Percentiles rank a stretch among this genome's conserved stretches.
These are phyloP conservation scores for Pangasius krempfi DNA, from an alignment of 2,797 vertebrate genomes.

Conservation along the genomic window DNA sequence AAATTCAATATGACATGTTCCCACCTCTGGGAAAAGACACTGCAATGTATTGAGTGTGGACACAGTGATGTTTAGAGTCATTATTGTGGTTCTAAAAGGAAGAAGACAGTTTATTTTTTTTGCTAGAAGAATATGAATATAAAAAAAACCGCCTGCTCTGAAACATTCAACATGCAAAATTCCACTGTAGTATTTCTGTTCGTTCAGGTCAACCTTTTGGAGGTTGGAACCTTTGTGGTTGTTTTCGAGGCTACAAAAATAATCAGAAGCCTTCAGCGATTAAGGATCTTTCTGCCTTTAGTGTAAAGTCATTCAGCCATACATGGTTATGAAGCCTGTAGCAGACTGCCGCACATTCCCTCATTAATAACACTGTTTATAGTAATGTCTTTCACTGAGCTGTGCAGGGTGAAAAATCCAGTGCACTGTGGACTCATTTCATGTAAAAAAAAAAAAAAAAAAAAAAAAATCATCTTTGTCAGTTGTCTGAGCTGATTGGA, in stretches of 20 bases:
- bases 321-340: not conserved
- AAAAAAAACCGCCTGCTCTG: not conserved
- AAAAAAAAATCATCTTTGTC: constrained; percentile 27
- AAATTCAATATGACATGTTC: not conserved
- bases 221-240: not conserved
- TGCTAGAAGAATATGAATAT: not conserved
- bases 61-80: not conserved
- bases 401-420: not conserved
- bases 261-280: not conserved
- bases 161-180: not conserved
- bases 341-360: not conserved
- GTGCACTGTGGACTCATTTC: not conserved
- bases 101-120: not conserved
- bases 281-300: not conserved
- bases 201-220: not conserved
- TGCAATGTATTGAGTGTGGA: not conserved
- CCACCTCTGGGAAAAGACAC: not conserved
- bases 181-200: constrained; percentile 1
- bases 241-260: not conserved
- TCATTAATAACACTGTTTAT: not conserved
- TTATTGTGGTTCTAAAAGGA: not conserved
- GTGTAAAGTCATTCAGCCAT: not conserved
- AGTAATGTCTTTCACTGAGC: not conserved
- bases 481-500: constrained; percentile 58
- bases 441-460: not conserved